Conservation (phyloP, 2,888 invertebrate species). For the Linyphia triangularis region DNA sequence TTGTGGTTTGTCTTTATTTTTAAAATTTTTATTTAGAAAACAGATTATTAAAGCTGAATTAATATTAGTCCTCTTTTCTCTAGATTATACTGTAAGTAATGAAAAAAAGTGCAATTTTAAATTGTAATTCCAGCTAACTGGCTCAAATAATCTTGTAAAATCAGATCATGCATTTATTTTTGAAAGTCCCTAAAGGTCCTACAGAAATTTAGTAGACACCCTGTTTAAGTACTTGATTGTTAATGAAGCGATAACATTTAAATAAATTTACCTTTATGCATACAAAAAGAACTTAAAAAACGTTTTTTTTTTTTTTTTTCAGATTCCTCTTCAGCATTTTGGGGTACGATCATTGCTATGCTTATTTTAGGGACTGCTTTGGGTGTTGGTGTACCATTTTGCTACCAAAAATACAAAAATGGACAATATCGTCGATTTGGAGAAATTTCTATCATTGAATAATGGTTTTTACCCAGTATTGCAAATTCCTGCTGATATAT, state of each 20-base stretch:
- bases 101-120: no score
- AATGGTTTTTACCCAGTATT: neutral
- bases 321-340: slow-evolving; percentile 55
- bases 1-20: no score
- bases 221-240: neutral
- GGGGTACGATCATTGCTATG: slow-evolving; percentile 34
- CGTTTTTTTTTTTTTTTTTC: slow-evolving; percentile 1
- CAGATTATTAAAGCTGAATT: no score
- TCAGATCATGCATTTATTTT: no score
- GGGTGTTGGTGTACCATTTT: slow-evolving; percentile 13
- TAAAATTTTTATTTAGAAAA: no score
- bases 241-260: neutral
- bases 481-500: neutral
- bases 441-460: slow-evolving; percentile 52
- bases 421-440: slow-evolving; percentile 48
- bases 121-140: no score
- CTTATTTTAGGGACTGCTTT: slow-evolving; percentile 13
- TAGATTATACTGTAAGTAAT: no score
- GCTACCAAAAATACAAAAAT: slow-evolving; percentile 46
- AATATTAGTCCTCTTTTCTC: no score
- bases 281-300: neutral
- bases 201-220: no score
- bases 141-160: no score
- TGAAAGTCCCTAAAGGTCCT: no score
- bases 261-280: neutral